phyloP scores from a whole-genome alignment of 2,113 vertebrate genomes.

The Meriones unguiculatus region DNA sequence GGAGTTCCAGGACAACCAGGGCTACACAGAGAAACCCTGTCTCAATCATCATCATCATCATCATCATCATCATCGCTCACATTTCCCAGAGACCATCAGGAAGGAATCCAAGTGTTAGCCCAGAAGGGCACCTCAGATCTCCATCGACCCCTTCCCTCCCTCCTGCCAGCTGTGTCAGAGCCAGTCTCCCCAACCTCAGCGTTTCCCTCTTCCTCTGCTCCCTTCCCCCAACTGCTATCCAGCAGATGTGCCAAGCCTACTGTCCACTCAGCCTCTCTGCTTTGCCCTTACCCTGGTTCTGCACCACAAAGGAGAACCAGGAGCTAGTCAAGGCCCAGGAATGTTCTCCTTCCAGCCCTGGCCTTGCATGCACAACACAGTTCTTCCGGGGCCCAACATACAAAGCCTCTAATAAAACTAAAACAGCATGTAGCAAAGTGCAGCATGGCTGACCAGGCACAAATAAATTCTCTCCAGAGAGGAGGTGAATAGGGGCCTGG shows the following conservation, averaged over 20 bases:
- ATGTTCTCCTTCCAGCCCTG: not conserved
- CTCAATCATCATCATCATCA: not conserved
- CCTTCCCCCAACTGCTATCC: not conserved
- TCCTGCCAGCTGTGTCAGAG: not conserved
- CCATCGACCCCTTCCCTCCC: not conserved
- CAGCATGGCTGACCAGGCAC: not conserved
- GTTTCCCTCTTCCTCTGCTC: not conserved
- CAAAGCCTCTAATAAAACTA: not conserved
- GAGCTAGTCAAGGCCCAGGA: not conserved
- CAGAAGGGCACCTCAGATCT: no score
- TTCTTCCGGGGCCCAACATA: not conserved
- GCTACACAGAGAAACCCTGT: not conserved
- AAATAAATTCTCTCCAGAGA: not conserved
- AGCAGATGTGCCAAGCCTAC: not conserved
- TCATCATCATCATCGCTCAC: not conserved
- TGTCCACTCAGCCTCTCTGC: not conserved
- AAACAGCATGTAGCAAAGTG: fast-evolving
- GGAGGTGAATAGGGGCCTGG: fast-evolving
- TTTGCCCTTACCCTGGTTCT: not conserved
- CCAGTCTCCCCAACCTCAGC: not conserved
- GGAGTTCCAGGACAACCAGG: not conserved
- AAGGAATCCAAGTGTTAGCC: not conserved
- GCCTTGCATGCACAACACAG: not conserved
- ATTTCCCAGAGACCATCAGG: not conserved
- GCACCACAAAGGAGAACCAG: not conserved